Evolutionary conservation across 2,888 invertebrate species (phyloP), one percentile per base, ranked within the genome.

Genomic region (Panopea generosa): DNA sequence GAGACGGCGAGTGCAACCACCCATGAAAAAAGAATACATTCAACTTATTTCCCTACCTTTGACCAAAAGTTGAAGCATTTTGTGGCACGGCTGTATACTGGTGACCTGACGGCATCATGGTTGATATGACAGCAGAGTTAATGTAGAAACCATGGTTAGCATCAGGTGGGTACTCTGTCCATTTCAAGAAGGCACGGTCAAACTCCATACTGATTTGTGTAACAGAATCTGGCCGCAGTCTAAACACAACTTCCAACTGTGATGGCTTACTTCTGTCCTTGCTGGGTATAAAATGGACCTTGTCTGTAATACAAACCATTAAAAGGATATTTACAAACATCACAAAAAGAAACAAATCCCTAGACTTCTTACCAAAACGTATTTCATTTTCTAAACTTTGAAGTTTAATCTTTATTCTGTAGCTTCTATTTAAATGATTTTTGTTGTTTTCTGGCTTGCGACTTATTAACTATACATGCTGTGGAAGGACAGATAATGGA

Each of bases 141-240:
- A 99, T 95, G 91, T 98, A 98, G 93, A 99, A 98, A 0, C 99
- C 99, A 93, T 99, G 99, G 94, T 99, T 99, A 0, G 99, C 99
- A 95, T 99, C 99, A 0, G 99, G 99, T 16, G 99, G 99, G 93
- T 99, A 99, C 92, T 99, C 99, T 88, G 98, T 96, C 98, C 99
- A 99, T 93, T 98, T 98, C 4, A 99, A 94, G 90, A 99, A 97
- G n/a, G 97, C 96, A 93, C 97, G 97, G 92, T 98, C 98, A 93
- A 99, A 97, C 90, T 98, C 96, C 82, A 98, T 95, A 9, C 96
- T 96, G 60, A 99, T 94, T 78, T 96, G 95, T 0, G 97, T 96
- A 6, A 95, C 95, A 0, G 97, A 96, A 82, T 95, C 95, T 0
- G 97, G 94, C 9, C 98, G 97, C 70, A 99, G 92, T 80, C 94